Conservation (phyloP, 2,888 invertebrate species). For the Machimus rusticus region DNA sequence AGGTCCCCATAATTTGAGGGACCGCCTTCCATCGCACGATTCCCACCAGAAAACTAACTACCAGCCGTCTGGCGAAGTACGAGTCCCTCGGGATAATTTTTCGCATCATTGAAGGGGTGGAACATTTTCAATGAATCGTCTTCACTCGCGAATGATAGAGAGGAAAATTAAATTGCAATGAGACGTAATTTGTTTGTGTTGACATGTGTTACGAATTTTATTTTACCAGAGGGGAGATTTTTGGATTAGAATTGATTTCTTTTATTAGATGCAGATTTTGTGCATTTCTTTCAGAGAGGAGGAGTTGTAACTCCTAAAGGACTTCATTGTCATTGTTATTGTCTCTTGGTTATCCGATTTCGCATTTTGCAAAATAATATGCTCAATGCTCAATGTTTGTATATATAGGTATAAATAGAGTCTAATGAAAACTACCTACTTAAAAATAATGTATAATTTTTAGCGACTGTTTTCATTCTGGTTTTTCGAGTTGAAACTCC, state of each 20-base stretch:
- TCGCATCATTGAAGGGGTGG: constrained; percentile 45
- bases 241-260: constrained; percentile 28
- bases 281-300: not conserved
- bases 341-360: not conserved
- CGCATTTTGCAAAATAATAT: too few species aligned
- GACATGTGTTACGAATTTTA: constrained; percentile 53
- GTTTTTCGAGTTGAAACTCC: too few species aligned
- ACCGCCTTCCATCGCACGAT: not conserved
- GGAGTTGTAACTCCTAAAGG: not conserved
- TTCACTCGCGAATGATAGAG: not conserved
- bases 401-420: too few species aligned
- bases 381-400: too few species aligned
- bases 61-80: not conserved
- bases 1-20: not conserved
- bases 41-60: not conserved
- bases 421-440: too few species aligned
- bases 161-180: constrained; percentile 51
- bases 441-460: too few species aligned
- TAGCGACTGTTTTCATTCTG: too few species aligned
- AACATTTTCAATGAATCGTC: constrained; percentile 34
- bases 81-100: constrained; percentile 46
- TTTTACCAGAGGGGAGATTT: not conserved
- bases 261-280: not conserved
- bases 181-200: constrained; percentile 53
- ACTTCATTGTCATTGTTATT: not conserved